Evolutionary conservation across 2,113 vertebrate species (phyloP).

Genomic region (Coracopsis vasa): DNA sequence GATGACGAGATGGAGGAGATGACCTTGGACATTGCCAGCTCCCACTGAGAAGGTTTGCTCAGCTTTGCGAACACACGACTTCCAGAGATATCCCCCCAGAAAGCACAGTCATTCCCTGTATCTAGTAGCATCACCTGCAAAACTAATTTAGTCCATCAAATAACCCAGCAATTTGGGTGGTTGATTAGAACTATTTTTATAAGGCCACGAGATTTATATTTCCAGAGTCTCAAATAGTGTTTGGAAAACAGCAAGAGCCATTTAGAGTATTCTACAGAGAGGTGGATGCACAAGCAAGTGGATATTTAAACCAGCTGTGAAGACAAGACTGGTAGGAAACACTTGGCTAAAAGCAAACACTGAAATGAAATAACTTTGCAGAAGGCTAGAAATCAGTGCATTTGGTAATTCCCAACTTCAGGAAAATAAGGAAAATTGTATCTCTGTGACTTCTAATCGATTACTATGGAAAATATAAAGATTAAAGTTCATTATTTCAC

Average conservation of each 20-base stretch:
- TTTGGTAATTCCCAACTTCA: neutral
- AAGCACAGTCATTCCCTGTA: fast-evolving
- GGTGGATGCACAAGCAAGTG: neutral
- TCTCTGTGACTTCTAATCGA: neutral
- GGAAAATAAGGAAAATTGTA: neutral
- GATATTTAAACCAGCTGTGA: constrained; percentile 51
- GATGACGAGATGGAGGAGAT: neutral
- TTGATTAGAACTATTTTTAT: neutral
- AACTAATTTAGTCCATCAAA: neutral
- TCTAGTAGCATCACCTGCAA: neutral
- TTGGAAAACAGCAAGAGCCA: neutral
- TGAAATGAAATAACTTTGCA: neutral
- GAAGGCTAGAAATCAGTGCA: neutral
- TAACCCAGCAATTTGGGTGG: neutral
- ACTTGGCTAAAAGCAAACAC: neutral
- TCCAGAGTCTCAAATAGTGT: neutral
- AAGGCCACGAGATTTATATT: neutral
- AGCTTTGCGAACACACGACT: neutral
- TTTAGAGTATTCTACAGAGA: constrained; percentile 1
- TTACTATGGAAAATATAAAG: neutral
- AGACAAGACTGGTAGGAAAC: neutral
- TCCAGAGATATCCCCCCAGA: neutral
- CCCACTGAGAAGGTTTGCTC: neutral
- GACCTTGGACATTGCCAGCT: neutral
- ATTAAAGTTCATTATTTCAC: neutral